These are phyloP conservation scores for Oncorhynchus gorbuscha DNA, from an alignment of 2,113 vertebrate genomes.

Conservation along the genomic window DNA sequence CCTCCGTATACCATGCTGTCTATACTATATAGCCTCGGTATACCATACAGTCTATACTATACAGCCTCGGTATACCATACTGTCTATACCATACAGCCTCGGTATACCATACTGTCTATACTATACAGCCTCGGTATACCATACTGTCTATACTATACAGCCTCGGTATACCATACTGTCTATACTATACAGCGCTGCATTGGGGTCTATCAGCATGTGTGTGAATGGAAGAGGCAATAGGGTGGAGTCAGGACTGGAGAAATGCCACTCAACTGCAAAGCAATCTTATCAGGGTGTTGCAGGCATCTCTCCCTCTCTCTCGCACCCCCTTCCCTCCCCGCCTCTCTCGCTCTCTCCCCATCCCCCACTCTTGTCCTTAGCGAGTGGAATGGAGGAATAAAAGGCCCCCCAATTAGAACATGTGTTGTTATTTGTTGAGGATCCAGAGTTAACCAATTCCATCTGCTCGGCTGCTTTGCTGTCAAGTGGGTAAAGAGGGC, in stretches of 20 bases:
- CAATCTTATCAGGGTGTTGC: constrained; percentile 68
- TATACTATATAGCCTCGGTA: no score
- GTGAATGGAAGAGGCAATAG: constrained; percentile 40
- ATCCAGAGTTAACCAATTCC: constrained; percentile 27
- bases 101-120: no score
- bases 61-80: no score
- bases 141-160: no score
- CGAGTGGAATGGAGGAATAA: constrained; percentile 3
- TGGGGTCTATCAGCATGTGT: constrained; percentile 40
- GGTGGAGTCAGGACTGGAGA: constrained; percentile 53
- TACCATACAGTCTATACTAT: no score
- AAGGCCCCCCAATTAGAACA: constrained; percentile 48
- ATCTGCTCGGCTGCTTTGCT: constrained; percentile 2
- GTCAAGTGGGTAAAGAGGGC: constrained; percentile 41
- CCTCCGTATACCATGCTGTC: no score
- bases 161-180: no score
- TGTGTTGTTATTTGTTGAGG: constrained; percentile 26
- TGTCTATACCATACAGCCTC: no score
- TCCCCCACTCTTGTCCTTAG: neutral
- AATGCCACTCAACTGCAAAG: constrained; percentile 58
- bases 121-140: no score
- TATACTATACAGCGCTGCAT: constrained; percentile 24
- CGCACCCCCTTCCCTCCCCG: constrained; percentile 7
- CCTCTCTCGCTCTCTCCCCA: constrained; percentile 11
- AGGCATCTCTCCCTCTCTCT: constrained; percentile 46